Base-by-base conservation (phyloP, 1,140 invertebrate species). In the Apis laboriosa region DNA sequence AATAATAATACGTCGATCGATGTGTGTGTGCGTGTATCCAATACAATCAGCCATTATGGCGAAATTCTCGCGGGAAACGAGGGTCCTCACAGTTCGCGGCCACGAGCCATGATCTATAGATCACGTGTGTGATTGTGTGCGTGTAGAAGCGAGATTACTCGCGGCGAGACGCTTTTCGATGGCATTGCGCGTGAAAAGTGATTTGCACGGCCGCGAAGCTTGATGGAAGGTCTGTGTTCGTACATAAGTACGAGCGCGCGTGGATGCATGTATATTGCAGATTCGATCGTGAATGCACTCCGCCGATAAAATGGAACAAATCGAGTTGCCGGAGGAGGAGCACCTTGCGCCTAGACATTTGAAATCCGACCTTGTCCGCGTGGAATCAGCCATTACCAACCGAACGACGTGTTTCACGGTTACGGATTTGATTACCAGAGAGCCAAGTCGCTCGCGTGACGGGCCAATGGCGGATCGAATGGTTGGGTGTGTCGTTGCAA, bases 121-220 rank as follows among this genome's bases (percentile, higher is more conserved):
- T 81, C 24, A 24, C 56, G 73, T n/a, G n/a, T n/a, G n/a, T n/a
- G n/a, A 34, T 43, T 61, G 63, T 51, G 56, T 70, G 71, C 76
- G 64, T 24, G 34, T 51, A 67, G 60, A 58, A 56, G 64, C 63
- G 73, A 63, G 34, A 61, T 43, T 43, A 77, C 61, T 74, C 63
- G 72, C 60, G 43, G 56, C 72, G 68, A 67, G 74, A 53, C 66
- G 84, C 81, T 88, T 81, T 84, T 84, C 77, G 85, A 73, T 66
- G 85, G 63, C 70, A 75, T 75, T 61, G 85, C 86, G 85, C 86
- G 82, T 88, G 86, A 88, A 88, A 88, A 84, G 86, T 84, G 82
- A 88, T 88, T 87, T 87, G 74, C 85, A 84, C 74, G 85, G 83
- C 81, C 75, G 82, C 83, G 78, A 80, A 81, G 64, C 43, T 87